Conservation (phyloP, 2,888 invertebrate genomes). For the Sialis fuliginosa region DNA sequence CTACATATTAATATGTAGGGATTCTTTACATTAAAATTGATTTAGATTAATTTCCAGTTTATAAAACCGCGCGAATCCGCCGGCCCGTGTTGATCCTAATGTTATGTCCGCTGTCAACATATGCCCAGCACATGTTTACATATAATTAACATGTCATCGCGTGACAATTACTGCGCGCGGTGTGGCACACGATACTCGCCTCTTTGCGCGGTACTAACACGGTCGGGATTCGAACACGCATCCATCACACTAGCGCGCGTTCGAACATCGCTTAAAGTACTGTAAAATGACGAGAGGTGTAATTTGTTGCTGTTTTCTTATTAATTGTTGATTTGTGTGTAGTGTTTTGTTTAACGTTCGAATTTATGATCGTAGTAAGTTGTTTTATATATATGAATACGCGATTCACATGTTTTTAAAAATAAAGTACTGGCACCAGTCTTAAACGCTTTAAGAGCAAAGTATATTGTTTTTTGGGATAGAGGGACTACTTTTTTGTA, state of each 20-base stretch:
- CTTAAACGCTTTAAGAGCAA: too few species aligned
- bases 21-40: too few species aligned
- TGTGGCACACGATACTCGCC: not conserved
- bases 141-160: conserved; percentile 4
- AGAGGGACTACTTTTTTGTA: too few species aligned
- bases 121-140: conserved; percentile 3
- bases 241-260: not conserved
- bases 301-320: not conserved
- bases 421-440: too few species aligned
- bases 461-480: too few species aligned
- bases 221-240: not conserved
- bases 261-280: not conserved
- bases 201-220: not conserved
- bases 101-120: not conserved
- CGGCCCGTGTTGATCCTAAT: too few species aligned
- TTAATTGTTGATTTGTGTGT: not conserved
- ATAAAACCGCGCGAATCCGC: too few species aligned
- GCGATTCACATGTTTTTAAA: not conserved
- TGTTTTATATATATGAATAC: not conserved
- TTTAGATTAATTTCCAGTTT: too few species aligned
- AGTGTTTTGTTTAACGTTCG: too few species aligned
- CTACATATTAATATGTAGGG: too few species aligned
- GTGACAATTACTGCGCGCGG: not conserved
- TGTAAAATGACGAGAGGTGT: not conserved
- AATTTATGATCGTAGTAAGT: not conserved